A percentile compares a stretch with the other conserved stretches of the same genome.
Conservation (phyloP, 2,888 invertebrate genomes). For the Gastrophysa polygoni region DNA sequence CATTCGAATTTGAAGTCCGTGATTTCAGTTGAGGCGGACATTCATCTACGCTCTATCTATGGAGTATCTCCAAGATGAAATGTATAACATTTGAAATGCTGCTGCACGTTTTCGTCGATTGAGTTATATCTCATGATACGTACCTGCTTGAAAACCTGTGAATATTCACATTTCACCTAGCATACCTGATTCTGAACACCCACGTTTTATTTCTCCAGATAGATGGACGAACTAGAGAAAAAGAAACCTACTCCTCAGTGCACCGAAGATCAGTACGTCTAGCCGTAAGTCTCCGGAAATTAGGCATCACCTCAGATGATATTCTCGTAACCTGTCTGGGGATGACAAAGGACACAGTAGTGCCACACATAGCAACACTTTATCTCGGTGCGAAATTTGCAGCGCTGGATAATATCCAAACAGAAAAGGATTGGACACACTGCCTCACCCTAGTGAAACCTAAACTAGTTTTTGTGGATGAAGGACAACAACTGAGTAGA, state of each 20-base stretch:
- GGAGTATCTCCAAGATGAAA: too few relatives aligned
- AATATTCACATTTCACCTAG: too few relatives aligned
- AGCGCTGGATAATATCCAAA: conserved; percentile 45
- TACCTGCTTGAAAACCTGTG: too few relatives aligned
- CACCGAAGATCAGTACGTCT: conserved; percentile 55
- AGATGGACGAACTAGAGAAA: conserved; percentile 18
- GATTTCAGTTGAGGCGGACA: too few relatives aligned
- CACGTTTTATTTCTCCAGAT: conserved; percentile 23
- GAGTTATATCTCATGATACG: too few relatives aligned
- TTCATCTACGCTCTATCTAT: too few relatives aligned
- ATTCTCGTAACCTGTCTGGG: conserved; percentile 59
- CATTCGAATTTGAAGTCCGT: too few relatives aligned
- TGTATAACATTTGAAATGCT: too few relatives aligned
- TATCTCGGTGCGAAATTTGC: conserved; percentile 55
- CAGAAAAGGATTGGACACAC: conserved; percentile 36
- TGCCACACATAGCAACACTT: conserved; percentile 60
- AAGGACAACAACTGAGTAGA: conserved; percentile 29
- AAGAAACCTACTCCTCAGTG: conserved; percentile 26
- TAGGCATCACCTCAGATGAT: conserved; percentile 57
- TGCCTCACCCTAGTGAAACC: conserved; percentile 42
- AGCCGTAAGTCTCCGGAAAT: conserved; percentile 55
- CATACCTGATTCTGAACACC: background rate
- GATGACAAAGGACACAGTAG: conserved; percentile 57
- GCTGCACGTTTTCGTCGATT: too few relatives aligned
- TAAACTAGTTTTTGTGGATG: conserved; percentile 42